Conservation (phyloP, 2,113 vertebrate species). For the Cryptotis parvus region DNA sequence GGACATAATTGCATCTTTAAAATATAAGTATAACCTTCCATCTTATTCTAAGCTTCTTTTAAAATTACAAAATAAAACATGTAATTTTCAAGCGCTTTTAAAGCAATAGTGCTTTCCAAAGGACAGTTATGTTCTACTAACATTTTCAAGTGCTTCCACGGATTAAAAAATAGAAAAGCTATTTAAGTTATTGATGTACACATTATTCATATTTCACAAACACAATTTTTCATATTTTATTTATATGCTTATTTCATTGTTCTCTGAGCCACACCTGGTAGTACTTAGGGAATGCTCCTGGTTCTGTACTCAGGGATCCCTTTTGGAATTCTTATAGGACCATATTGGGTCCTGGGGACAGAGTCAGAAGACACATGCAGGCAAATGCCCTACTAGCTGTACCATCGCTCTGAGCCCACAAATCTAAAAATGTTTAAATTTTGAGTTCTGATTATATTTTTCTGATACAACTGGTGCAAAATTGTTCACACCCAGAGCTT, state of each 20-base stretch:
- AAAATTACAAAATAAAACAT: conserved; percentile 56
- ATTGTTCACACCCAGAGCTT: no score
- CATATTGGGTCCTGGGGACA: no score
- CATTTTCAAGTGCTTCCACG: conserved; percentile 3
- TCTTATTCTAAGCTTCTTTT: conserved; percentile 46
- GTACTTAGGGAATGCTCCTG: no score
- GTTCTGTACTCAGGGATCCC: no score
- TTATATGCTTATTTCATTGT: no score
- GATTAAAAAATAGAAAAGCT: background rate
- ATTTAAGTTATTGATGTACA: conserved; percentile 8
- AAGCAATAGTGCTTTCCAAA: conserved; percentile 21
- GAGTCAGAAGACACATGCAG: no score
- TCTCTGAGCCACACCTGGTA: no score
- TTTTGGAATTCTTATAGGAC: no score
- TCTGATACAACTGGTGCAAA: background rate
- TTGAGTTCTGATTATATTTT: background rate
- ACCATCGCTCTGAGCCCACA: background rate
- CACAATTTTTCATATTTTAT: no score
- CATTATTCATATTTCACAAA: conserved; percentile 1
- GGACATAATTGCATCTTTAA: conserved; percentile 61
- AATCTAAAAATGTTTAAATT: background rate
- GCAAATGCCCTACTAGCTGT: no score
- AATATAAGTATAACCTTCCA: conserved; percentile 56
- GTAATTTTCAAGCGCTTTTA: conserved; percentile 60
- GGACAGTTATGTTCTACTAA: background rate